phyloP scores from a whole-genome alignment of 1,140 invertebrate species.

The Triops cancriformis region DNA sequence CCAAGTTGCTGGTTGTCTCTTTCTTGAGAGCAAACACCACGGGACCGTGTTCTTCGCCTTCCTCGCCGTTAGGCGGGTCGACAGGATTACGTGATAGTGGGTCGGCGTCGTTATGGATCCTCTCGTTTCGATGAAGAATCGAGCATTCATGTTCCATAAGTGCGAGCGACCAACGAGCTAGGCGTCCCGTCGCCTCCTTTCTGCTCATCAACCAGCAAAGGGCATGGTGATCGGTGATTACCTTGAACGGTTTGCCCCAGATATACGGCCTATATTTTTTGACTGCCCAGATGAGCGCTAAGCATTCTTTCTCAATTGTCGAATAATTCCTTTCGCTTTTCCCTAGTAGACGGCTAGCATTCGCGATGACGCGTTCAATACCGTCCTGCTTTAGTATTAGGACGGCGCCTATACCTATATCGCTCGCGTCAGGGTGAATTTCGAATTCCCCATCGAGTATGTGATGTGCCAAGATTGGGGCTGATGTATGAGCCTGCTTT shows the following conservation, averaged over 20 bases:
- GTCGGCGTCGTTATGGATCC: slow-evolving; percentile 31
- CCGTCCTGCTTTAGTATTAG: slow-evolving; percentile 20
- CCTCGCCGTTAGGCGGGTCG: neutral
- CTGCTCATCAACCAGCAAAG: slow-evolving; percentile 29
- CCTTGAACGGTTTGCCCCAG: slow-evolving; percentile 29
- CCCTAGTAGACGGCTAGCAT: slow-evolving; percentile 26
- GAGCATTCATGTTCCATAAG: slow-evolving; percentile 29
- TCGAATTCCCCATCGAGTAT: no score
- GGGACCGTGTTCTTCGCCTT: no score
- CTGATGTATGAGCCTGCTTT: no score
- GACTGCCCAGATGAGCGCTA: slow-evolving; percentile 29
- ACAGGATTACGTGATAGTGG: slow-evolving; percentile 26
- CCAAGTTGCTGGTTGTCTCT: no score
- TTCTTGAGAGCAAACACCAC: no score
- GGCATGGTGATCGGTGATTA: slow-evolving; percentile 33
- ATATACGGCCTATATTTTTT: slow-evolving; percentile 33
- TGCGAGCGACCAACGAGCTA: slow-evolving; percentile 30
- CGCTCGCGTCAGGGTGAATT: no score
- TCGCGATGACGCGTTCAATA: slow-evolving; percentile 18
- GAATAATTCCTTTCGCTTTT: slow-evolving; percentile 26
- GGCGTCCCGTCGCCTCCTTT: slow-evolving; percentile 25
- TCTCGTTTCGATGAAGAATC: slow-evolving; percentile 29
- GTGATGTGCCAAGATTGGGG: no score
- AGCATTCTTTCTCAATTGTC: slow-evolving; percentile 25
- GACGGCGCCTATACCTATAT: no score